phyloP scores from a whole-genome alignment of 37 sponge, comb jelly and placozoan genomes.

The Agelas oroides region DNA sequence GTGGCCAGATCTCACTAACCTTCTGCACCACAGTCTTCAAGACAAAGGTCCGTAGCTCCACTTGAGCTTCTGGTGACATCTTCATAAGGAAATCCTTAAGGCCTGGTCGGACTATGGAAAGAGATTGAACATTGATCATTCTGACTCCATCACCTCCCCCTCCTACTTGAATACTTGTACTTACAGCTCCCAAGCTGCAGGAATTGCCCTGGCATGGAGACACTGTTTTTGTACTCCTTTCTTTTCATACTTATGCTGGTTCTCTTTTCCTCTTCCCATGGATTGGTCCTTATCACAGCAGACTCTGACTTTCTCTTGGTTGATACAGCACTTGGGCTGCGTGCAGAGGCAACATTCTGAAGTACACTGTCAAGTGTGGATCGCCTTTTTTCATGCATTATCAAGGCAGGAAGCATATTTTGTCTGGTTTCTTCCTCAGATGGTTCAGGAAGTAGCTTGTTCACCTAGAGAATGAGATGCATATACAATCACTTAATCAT shows the following conservation, averaged over 20 bases:
- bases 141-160: too few relatives aligned
- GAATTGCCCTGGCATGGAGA: neutral
- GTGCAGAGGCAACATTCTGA: constrained; percentile 5
- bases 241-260: neutral
- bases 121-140: neutral
- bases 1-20: too few relatives aligned
- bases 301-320: neutral
- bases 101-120: constrained; percentile 26
- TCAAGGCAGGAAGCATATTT: neutral
- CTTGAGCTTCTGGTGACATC: constrained; percentile 18
- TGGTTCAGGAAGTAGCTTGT: neutral
- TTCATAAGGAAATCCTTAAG: constrained; percentile 12
- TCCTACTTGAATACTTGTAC: neutral
- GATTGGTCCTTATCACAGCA: neutral
- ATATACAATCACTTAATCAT: too few relatives aligned
- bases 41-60: constrained; percentile 36
- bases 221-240: too few relatives aligned
- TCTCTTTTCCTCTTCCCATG: neutral
- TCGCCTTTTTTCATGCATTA: constrained; percentile 1
- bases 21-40: constrained; percentile 59
- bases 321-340: neutral
- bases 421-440: neutral
- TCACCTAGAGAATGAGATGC: constrained; percentile 5
- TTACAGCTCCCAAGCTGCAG: constrained; percentile 21
- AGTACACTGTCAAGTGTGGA: neutral